Conservation (phyloP, 2,888 invertebrate species). For the Lepas anatifera region DNA sequence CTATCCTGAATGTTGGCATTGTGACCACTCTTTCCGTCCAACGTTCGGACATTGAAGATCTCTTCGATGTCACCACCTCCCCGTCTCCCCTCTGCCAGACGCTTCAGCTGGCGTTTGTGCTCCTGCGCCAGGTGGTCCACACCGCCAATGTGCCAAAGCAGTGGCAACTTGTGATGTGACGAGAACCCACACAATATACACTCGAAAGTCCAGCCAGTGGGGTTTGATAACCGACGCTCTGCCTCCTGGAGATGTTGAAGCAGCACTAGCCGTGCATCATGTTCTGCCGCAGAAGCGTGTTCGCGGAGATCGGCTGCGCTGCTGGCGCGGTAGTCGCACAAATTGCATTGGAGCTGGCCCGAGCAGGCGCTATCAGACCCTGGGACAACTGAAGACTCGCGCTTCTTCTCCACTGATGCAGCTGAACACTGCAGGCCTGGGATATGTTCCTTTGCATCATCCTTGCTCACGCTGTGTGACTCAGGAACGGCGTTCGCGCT, state of each 20-base stretch:
- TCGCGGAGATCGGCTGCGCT: conserved; percentile 86
- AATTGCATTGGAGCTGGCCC: no score
- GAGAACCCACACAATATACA: conserved; percentile 77
- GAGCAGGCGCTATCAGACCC: no score
- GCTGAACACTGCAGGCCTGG: no score
- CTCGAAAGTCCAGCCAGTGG: conserved; percentile 45
- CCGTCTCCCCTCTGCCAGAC: conserved; percentile 71
- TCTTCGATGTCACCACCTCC: no score
- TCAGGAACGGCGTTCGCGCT: no score
- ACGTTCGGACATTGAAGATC: no score
- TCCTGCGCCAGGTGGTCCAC: conserved; percentile 87
- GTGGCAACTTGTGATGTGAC: conserved; percentile 63
- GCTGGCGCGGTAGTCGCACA: conserved; percentile 95
- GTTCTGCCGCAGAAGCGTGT: conserved; percentile 79
- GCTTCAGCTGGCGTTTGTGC: conserved; percentile 77
- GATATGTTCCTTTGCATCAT: no score
- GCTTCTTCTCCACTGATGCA: no score
- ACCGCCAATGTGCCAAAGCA: conserved; percentile 66
- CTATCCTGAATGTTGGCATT: no score
- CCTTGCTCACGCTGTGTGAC: no score
- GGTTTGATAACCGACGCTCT: conserved; percentile 29
- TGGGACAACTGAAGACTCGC: no score
- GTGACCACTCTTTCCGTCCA: no score
- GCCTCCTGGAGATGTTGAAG: conserved; percentile 68
- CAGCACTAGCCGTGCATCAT: conserved; percentile 74